Percentiles rank a stretch among this genome's conserved stretches.
Conservation (phyloP, 2,888 invertebrate species). For the Epistrophe eligans region DNA sequence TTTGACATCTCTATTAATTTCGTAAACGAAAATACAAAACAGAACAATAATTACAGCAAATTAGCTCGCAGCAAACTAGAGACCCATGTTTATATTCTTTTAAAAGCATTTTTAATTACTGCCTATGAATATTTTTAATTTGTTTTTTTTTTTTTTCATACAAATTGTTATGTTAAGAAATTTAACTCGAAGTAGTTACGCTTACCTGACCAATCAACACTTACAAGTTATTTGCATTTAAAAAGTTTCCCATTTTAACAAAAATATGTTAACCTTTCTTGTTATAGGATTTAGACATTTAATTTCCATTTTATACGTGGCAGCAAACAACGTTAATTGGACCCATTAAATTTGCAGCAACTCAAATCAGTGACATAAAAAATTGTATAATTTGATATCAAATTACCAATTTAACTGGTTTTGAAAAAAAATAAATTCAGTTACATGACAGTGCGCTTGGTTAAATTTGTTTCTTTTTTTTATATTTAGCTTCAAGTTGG, state of each 20-base stretch:
- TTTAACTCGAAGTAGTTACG: not conserved
- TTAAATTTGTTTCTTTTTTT: not conserved
- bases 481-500: not conserved
- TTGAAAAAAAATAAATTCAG: not conserved
- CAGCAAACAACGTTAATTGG: conserved; percentile 38
- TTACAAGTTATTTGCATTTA: conserved; percentile 4
- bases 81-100: not conserved
- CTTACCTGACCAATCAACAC: conserved; percentile 1
- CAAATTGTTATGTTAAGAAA: conserved; percentile 1
- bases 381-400: conserved; percentile 9
- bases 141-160: not conserved
- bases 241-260: not conserved
- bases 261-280: conserved; percentile 16
- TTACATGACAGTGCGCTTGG: not conserved
- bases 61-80: not conserved
- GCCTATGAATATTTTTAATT: not conserved
- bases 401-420: conserved; percentile 41
- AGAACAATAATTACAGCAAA: conserved; percentile 5
- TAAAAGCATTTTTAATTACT: conserved; percentile 5
- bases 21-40: not conserved
- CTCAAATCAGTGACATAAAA: conserved; percentile 25
- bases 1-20: conserved; percentile 10
- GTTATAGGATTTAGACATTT: conserved; percentile 20
- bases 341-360: conserved; percentile 21
- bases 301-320: conserved; percentile 23